Conservation (phyloP, 2,113 vertebrate species). For the Noturus placidus region DNA sequence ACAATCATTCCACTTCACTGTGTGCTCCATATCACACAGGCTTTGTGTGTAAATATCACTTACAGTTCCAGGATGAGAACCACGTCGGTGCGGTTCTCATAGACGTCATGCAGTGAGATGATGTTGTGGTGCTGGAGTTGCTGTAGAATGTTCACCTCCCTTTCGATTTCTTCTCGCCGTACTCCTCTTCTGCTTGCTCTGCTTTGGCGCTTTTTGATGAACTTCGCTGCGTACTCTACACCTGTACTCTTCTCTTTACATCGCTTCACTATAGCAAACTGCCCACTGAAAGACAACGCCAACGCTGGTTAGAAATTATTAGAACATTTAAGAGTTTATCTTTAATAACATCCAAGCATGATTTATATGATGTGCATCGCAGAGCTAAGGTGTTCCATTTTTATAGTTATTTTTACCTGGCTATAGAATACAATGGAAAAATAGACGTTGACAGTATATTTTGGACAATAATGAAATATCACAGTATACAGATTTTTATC, state of each 20-base stretch:
- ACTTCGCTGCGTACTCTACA: constrained; percentile 86
- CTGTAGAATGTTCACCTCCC: constrained; percentile 91
- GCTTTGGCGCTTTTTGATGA: constrained; percentile 93
- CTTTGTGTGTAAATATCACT: constrained; percentile 66
- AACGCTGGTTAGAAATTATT: neutral
- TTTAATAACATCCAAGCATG: neutral
- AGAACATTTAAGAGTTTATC: neutral
- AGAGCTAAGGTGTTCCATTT: neutral
- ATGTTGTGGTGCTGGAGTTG: constrained; percentile 87
- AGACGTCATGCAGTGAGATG: constrained; percentile 86
- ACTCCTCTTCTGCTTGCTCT: constrained; percentile 86
- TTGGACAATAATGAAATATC: neutral
- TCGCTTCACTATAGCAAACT: constrained; percentile 94
- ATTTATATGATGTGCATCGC: neutral
- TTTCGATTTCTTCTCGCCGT: constrained; percentile 85
- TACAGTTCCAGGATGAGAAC: constrained; percentile 96
- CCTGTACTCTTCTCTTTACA: constrained; percentile 84
- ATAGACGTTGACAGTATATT: neutral
- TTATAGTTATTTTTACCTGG: neutral
- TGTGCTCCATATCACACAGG: neutral
- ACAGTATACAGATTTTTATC: neutral
- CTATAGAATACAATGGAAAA: neutral
- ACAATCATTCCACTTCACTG: neutral
- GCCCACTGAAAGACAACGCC: constrained; percentile 76
- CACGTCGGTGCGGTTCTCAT: constrained; percentile 92